A percentile compares a stretch with the other conserved stretches of the same genome.
Evolutionary conservation across 2,113 vertebrate genomes (phyloP).

Genomic region (Calyptommatus sinebrachiatus): DNA sequence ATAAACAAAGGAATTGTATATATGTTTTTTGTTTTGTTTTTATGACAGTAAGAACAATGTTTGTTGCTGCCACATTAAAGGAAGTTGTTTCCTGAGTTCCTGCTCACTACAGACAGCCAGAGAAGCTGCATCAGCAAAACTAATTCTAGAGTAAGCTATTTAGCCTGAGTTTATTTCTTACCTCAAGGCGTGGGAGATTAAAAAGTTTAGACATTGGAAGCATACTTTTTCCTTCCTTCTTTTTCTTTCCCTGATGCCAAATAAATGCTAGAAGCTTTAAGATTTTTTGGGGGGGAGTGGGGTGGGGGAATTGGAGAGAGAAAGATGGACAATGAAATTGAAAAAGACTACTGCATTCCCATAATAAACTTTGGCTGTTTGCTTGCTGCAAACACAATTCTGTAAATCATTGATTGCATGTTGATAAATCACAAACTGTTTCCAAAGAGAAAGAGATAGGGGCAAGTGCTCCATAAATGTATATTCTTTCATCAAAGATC

Average conservation of each 20-base stretch:
- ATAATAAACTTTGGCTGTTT: neutral
- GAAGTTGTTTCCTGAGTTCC: conserved; percentile 36
- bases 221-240: neutral
- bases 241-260: conserved; percentile 15
- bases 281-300: neutral
- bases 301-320: neutral
- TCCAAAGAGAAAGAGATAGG: neutral
- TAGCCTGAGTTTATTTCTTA: conserved; percentile 50
- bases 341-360: neutral
- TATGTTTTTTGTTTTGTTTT: neutral
- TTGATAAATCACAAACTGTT: neutral
- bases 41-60: conserved; percentile 22
- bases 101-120: conserved; percentile 41
- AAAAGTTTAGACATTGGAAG: conserved; percentile 57
- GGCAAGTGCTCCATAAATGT: neutral
- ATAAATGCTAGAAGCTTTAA: conserved; percentile 29
- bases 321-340: neutral
- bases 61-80: conserved; percentile 45
- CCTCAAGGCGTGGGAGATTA: conserved; percentile 51
- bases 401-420: neutral
- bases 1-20: conserved; percentile 24
- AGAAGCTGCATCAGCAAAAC: conserved; percentile 56
- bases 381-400: neutral
- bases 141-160: conserved; percentile 48
- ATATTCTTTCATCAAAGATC: neutral